Base-by-base conservation (phyloP, 2,888 invertebrate genomes). In the Notodonta ziczac region DNA sequence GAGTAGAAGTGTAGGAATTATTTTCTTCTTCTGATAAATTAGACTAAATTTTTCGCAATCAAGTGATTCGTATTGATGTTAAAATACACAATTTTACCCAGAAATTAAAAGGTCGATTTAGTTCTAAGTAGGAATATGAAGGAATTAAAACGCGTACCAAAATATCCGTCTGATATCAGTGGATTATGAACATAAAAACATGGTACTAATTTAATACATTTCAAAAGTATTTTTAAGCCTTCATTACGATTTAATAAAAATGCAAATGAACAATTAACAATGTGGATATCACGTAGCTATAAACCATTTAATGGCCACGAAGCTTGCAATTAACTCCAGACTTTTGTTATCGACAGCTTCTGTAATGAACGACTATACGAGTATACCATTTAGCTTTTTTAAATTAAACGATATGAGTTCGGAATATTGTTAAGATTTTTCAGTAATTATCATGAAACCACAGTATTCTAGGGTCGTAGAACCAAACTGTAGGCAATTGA, bases 261-360 rank as follows among this genome's bases (percentile, higher is more conserved):
- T 71, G 67, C 66, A 71, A 77, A 77, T 76, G 66, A 67, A 63
- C 67, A 60, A 68, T 74, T 68, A 67, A 71, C 58, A 64, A 71
- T 69, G 73, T 68, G 73, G 73, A 76, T 70, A 78, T 69, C 59
- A 58, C 66, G 60, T 63, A 65, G 66, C 64, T 65, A 70, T 78
- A 77, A 75, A 74, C 40, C 55, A 13, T 44, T 42, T 44, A 44
- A 56, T 44, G 56, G 44, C 7, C 40, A 13, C 56, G 42, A 44
- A 64, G 65, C 72, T 69, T 63, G 68, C 69, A 77, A 77, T 77
- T 77, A 74, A 69, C 61, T 67, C 51, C 70, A 73, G 67, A 32
- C 62, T 59, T 46, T 66, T 74, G 61, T 66, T 66, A 64, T 73
- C 58, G 56, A 65, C 62, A 62, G 69, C 32, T 53, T 56, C 54